Base-by-base conservation (phyloP, 2,113 vertebrate species). In the Rhinolophus sinicus region DNA sequence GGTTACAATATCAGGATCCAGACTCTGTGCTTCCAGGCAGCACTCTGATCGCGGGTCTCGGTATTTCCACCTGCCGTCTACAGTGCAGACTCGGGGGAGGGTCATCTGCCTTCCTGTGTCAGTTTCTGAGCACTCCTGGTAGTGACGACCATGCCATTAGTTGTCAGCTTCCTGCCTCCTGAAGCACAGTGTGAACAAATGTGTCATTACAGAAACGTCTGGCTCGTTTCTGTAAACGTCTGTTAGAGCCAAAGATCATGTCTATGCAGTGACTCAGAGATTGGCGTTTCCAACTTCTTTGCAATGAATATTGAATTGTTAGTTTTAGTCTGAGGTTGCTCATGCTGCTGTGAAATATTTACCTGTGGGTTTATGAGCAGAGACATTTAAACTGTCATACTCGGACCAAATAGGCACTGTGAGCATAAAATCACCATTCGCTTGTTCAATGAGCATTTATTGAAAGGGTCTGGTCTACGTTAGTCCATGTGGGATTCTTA, bases 231-330 rank as follows among this genome's bases (percentile, higher is more conserved):
- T 44, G 40, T 44, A 44, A 44, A 44, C 6, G 40, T 44, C 40
- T 44, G 40, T 44, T 90, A 72, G 60, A 95, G 56, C 33, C 78
- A 91, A 88, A 91, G 88, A 90, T 67, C 89, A 8, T 33, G 22
- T 81, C 86, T 93, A 26, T 40, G 65, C 65, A 52, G 30, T 35
- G 40, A 7, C 77, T 88, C 47, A 80, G 83, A 95, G 44, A 62
- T 44, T 2, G 3, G 60, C 47, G 64, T 72, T 64, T 76, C 35
- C 15, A n/a, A 2, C 50, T 52, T 87, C 84, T 88, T 95, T 60
- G 52, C 56, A 89, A 88, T 86, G 40, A 87, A 90, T 82, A 73
- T 77, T 83, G 86, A 95, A 54, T 86, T 87, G 62, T 93, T 94
- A 84, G 77, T 80, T 95, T 95, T 84, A 89, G 30, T 64, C 50